phyloP scores from a whole-genome alignment of 2,888 invertebrate species.

The Coelinius sp. region DNA sequence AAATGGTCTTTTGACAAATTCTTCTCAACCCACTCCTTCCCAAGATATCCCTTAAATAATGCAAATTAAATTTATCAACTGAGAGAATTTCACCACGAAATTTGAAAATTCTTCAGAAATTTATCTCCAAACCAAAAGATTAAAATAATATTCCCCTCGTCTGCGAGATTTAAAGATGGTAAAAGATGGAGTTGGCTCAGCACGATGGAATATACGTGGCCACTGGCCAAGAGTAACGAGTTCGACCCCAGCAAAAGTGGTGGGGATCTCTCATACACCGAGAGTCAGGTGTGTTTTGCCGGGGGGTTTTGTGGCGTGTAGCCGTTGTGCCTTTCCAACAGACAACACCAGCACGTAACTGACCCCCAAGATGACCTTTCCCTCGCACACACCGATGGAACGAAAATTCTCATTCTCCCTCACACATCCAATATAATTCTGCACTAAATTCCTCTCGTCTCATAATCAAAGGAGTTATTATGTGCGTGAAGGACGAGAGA shows the following conservation, averaged over 20 bases:
- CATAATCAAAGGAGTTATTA: constrained; percentile 8
- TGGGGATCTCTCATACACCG: constrained; percentile 35
- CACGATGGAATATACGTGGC: constrained; percentile 36
- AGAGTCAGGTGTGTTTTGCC: constrained; percentile 60
- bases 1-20: no score
- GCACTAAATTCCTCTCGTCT: constrained; percentile 15
- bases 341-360: constrained; percentile 62
- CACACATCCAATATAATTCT: neutral
- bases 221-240: constrained; percentile 56
- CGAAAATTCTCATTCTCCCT: neutral
- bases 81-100: no score
- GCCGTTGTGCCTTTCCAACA: constrained; percentile 40
- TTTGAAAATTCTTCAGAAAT: no score
- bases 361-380: constrained; percentile 61
- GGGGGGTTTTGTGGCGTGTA: constrained; percentile 34
- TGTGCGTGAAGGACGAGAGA: neutral
- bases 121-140: no score
- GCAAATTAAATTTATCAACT: no score
- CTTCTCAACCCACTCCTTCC: no score
- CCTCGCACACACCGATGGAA: neutral
- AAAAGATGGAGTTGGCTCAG: neutral
- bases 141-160: no score
- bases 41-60: no score
- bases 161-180: neutral
- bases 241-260: constrained; percentile 52